Conservation (phyloP, 2,797 vertebrate genomes). For the Glossophaga mutica region DNA sequence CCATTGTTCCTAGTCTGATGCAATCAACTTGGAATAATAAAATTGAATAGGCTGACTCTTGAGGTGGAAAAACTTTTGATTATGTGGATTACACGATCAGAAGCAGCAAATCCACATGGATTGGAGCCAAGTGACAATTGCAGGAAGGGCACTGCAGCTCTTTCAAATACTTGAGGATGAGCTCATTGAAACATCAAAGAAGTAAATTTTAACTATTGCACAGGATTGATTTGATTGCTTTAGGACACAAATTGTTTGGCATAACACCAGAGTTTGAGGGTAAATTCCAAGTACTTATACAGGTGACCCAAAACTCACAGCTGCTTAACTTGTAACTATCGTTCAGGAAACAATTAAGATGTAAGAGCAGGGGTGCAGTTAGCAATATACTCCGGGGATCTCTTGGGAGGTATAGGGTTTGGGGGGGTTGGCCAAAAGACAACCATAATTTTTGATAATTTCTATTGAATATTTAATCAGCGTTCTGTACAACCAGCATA, state of each 20-base stretch:
- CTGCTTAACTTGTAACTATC: slow-evolving; percentile 66
- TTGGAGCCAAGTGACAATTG: slow-evolving; percentile 68
- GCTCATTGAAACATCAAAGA: slow-evolving; percentile 74
- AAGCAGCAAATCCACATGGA: slow-evolving; percentile 72
- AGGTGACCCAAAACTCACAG: slow-evolving; percentile 73
- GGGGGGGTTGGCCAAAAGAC: not conserved
- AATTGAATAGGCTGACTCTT: slow-evolving; percentile 38
- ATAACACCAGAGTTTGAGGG: slow-evolving; percentile 64
- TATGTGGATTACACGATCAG: slow-evolving; percentile 70
- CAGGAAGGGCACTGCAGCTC: slow-evolving; percentile 61
- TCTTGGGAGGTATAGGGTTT: slow-evolving; percentile 52
- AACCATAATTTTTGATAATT: slow-evolving; percentile 36
- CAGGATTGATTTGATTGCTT: slow-evolving; percentile 71
- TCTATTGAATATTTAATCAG: slow-evolving; percentile 29
- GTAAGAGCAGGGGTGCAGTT: not conserved
- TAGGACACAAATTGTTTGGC: slow-evolving; percentile 72
- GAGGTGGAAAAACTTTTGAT: slow-evolving; percentile 77
- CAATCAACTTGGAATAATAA: slow-evolving; percentile 64
- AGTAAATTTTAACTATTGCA: slow-evolving; percentile 23
- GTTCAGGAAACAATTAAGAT: slow-evolving; percentile 69
- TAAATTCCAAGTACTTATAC: slow-evolving; percentile 71
- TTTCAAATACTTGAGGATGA: slow-evolving; percentile 69
- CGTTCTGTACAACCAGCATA: not conserved
- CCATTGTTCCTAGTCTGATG: slow-evolving; percentile 42
- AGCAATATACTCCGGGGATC: not conserved